Evolutionary conservation across 2,797 vertebrate species (phyloP), one percentile per base, ranked within the genome.

Genomic region (Chloroceryle amazona): DNA sequence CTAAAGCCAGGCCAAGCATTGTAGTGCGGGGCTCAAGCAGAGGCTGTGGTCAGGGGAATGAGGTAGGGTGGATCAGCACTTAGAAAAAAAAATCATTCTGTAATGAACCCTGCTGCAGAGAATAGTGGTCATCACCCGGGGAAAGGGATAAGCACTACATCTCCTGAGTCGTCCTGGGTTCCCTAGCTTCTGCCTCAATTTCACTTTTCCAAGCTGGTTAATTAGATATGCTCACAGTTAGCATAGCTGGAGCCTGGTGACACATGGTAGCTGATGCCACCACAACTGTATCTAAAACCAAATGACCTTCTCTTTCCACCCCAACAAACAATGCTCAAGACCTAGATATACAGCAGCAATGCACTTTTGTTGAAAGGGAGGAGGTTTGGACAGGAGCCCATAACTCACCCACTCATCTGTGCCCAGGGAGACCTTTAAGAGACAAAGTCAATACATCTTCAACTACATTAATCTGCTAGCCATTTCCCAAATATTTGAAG

Each of bases 311-410:
- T 22, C 41, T 74, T 60, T 86, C 23, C 23, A 61, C 57, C 46
- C 31, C 21, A 66, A 4, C 7, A 19, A 83, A 57, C 0, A 0
- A 26, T 60, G 35, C 37, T 61, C 2, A 1, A 76, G 60, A 39
- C 37, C 22, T 44, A 51, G 46, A 22, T 29, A 65, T 89, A 61
- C 1, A 39, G 67, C 22, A 83, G 65, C 31, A n/a, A 28, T 3
- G 6, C 44, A 23, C 37, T 20, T 21, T 3, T 67, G 18, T 37
- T 78, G 8, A 29, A 63, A 60, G 28, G 41, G 54, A 71, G 41
- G 18, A 81, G 28, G 18, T 61, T 20, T 93, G 72, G 52, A 35
- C 60, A 60, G 79, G 35, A 89, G 19, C 55, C n/a, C 75, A 10
- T 33, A 80, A 51, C 31, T 89, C 76, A 31, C 39, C 31, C 62